Evolutionary conservation across 2,888 invertebrate species (phyloP).

Genomic region (Meloe dianella): DNA sequence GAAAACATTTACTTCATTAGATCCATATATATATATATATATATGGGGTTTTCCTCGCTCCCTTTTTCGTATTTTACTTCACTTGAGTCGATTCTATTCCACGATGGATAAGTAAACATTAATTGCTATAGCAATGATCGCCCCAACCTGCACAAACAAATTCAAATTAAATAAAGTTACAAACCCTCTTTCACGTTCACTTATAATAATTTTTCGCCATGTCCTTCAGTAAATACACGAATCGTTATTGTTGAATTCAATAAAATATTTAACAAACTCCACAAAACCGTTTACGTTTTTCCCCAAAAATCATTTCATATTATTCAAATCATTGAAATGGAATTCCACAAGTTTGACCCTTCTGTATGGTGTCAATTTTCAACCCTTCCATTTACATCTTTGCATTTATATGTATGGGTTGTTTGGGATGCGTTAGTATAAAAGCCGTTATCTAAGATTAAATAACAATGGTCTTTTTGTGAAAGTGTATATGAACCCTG

Average conservation of each 20-base stretch:
- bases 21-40: not conserved
- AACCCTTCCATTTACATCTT: not conserved
- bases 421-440: not conserved
- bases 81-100: not conserved
- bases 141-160: slow-evolving; percentile 11
- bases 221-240: not conserved
- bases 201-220: not conserved
- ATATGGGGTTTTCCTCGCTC: not conserved
- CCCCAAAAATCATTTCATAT: not conserved
- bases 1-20: slow-evolving; percentile 5
- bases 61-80: not conserved
- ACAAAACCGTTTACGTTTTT: not conserved
- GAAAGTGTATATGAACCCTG: not conserved
- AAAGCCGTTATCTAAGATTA: not conserved
- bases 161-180: not conserved
- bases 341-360: slow-evolving; percentile 9
- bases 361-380: slow-evolving; percentile 7
- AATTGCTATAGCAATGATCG: not conserved
- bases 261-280: not conserved
- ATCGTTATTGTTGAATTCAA: not conserved
- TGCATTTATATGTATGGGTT: not conserved
- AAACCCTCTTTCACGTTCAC: not conserved
- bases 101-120: slow-evolving; percentile 7
- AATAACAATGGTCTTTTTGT: not conserved
- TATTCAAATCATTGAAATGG: slow-evolving; percentile 6